Evolutionary conservation across 2,888 invertebrate species (phyloP).

Genomic region (Caenorhabditis imperialis): DNA sequence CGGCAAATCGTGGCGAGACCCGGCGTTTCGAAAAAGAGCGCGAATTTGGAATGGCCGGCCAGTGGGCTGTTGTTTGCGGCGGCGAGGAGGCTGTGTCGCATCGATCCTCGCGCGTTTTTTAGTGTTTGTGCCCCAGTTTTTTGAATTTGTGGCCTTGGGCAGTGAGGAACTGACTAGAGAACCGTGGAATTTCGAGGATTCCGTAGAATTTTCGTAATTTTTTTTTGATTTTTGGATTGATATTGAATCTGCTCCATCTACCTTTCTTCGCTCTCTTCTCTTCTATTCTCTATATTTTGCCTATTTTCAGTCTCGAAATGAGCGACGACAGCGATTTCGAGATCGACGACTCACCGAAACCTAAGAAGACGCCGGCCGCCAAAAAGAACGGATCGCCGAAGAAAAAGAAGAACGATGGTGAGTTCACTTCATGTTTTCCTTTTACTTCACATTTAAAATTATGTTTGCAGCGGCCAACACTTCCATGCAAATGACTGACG

Average conservation of each 20-base stretch:
- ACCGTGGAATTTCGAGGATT: background rate
- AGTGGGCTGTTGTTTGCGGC: background rate
- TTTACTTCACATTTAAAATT: background rate
- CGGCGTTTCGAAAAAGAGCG: constrained; percentile 5
- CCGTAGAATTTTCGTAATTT: background rate
- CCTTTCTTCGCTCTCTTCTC: no score
- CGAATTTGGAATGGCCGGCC: constrained; percentile 16
- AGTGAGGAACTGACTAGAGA: no score
- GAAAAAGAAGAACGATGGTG: constrained; percentile 40
- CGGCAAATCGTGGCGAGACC: constrained; percentile 21
- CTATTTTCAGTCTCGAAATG: constrained; percentile 15
- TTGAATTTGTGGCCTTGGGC: constrained; percentile 1
- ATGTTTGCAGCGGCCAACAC: constrained; percentile 24
- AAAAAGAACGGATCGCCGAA: constrained; percentile 19
- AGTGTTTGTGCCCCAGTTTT: constrained; percentile 11
- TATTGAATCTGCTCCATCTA: no score
- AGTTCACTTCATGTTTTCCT: background rate
- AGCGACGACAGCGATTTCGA: constrained; percentile 53
- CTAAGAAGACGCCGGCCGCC: constrained; percentile 50
- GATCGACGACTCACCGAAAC: constrained; percentile 40
- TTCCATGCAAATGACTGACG: constrained; percentile 62
- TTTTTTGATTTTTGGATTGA: no score
- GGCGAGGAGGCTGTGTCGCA: constrained; percentile 6
- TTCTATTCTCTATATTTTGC: no score
- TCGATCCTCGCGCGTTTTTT: constrained; percentile 11